Conservation (phyloP, 1,140 invertebrate genomes). For the Muscidifurax raptorellus region DNA sequence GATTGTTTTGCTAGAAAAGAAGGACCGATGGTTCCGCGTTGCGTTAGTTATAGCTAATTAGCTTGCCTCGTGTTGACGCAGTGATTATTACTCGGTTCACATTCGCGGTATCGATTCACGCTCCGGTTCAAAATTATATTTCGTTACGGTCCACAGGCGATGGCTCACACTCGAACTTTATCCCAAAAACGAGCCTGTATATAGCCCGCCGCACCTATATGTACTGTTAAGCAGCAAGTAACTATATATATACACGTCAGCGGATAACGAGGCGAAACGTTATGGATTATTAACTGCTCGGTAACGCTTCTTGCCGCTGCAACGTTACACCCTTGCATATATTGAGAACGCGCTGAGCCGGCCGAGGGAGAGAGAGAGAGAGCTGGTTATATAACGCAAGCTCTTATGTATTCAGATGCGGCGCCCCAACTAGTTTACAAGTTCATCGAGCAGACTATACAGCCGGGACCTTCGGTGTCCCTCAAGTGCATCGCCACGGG, state of each 20-base stretch:
- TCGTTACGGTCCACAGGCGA: too few species aligned
- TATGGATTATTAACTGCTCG: conserved; percentile 32
- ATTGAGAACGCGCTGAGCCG: background rate
- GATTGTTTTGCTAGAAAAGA: too few species aligned
- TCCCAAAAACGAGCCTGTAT: too few species aligned
- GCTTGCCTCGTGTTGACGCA: too few species aligned
- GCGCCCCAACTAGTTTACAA: conserved; percentile 90
- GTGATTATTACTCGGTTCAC: too few species aligned
- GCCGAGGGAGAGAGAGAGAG: background rate
- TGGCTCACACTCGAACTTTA: too few species aligned
- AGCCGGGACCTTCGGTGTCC: conserved; percentile 90
- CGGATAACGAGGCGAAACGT: conserved; percentile 16
- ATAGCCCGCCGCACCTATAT: too few species aligned
- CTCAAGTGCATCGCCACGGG: conserved; percentile 94
- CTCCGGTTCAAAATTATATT: too few species aligned
- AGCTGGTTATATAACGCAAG: background rate
- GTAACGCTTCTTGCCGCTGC: background rate
- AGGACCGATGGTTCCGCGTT: too few species aligned
- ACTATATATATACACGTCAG: background rate
- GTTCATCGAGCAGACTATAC: conserved; percentile 93
- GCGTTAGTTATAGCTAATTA: too few species aligned
- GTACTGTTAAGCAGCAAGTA: too few species aligned
- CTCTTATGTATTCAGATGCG: conserved; percentile 79
- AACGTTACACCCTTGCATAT: background rate
- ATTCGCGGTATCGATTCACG: too few species aligned